Evolutionary conservation across 1,140 invertebrate genomes (phyloP), one percentile per base, ranked within the genome.

Genomic region (Hyles euphorbiae): DNA sequence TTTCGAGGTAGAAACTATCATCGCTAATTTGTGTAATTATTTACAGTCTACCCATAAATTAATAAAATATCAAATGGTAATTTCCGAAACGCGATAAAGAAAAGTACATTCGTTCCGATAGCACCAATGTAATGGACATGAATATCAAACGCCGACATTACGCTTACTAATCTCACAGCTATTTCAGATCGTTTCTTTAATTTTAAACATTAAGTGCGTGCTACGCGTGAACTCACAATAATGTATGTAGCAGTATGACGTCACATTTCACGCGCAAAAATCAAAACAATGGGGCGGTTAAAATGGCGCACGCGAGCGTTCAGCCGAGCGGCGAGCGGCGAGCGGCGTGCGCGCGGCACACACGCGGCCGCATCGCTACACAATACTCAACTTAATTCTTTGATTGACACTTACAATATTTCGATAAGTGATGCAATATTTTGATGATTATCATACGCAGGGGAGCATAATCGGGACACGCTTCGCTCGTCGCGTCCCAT

Each of bases 361-460:
- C 81, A 83, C 78, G 80, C 74, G 72, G 33, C 46, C 45, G 22
- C 44, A 44, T 65, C 84, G 67, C 57, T 32, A 59, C 56, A 89
- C 86, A 89, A 90, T 89, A 70, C 69, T 12, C 60, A 71, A 76
- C 78, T 84, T 90, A 90, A 90, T 90, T 88, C 78, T 75, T 86
- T 90, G 88, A 90, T 90, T 90, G 87, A 90, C 88, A 87, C 78
- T 89, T 90, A 90, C 88, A 90, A 89, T 90, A 90, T 90, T 89
- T 88, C 83, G 78, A 78, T 85, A 88, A 90, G 87, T 89, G 87
- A 90, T 78, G 88, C 88, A 89, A 90, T 90, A 89, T 87, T 88
- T 81, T 78, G 87, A 89, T 89, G 77, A 87, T 87, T 90, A 90
- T 90, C 87, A 76, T 76, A 51, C 58, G 58, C 58, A 59, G 68